Conservation (phyloP, 2,888 invertebrate species). For the Cinara cedri region DNA sequence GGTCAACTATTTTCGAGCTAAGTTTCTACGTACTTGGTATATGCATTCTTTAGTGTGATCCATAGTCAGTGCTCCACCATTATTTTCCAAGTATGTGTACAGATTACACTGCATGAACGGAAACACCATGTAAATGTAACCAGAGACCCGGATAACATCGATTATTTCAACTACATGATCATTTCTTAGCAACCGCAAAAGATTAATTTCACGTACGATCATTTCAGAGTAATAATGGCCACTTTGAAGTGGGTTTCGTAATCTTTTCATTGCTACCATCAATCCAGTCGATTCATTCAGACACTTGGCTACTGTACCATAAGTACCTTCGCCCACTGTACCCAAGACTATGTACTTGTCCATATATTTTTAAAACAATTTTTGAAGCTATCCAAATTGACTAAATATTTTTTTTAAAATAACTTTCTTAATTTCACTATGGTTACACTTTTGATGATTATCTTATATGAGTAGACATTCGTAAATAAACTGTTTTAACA, state of each 20-base stretch:
- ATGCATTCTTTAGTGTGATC: not conserved
- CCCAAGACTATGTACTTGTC: not conserved
- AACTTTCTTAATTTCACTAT: not conserved
- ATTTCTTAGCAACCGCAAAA: not conserved
- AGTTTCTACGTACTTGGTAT: slow-evolving; percentile 29
- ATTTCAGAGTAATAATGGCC: not conserved
- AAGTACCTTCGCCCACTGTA: slow-evolving; percentile 16
- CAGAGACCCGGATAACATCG: not conserved
- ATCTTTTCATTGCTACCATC: slow-evolving; percentile 5
- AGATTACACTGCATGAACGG: slow-evolving; percentile 27
- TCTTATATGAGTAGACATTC: too few species aligned
- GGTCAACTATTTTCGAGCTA: too few species aligned
- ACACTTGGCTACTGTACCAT: slow-evolving; percentile 24
- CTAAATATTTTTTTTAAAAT: not conserved
- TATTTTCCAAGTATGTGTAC: slow-evolving; percentile 9
- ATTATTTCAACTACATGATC: slow-evolving; percentile 17
- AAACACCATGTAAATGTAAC: slow-evolving; percentile 29
- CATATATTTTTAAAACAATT: not conserved
- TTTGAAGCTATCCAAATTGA: not conserved
- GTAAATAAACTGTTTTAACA: too few species aligned
- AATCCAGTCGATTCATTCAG: not conserved
- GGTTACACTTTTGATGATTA: too few species aligned
- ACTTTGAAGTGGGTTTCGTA: not conserved
- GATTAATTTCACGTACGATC: slow-evolving; percentile 25
- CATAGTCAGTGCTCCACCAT: not conserved